Percentiles rank a stretch among this genome's conserved stretches.
Evolutionary conservation across 2,888 invertebrate genomes (phyloP).

Genomic region (Tipula lateralis): DNA sequence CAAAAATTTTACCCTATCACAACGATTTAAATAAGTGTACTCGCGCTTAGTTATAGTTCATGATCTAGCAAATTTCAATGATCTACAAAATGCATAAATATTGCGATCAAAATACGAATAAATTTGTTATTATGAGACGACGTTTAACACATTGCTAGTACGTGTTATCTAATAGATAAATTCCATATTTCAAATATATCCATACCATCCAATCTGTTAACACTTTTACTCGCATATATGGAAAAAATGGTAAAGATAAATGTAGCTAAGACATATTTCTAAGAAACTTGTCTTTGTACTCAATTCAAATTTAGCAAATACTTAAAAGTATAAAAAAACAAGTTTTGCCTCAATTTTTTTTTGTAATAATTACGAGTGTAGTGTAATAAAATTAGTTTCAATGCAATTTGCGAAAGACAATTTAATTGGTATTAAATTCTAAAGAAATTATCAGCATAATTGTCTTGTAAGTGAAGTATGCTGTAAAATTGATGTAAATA

Average conservation of each 20-base stretch:
- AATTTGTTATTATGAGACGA: not conserved
- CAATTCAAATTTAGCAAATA: not conserved
- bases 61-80: not conserved
- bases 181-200: not conserved
- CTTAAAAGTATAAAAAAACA: not conserved
- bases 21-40: not conserved
- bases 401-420: not conserved
- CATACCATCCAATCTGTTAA: not conserved
- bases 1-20: not conserved
- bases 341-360: not conserved
- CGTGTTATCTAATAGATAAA: not conserved
- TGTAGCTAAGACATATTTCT: not conserved
- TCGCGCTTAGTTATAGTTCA: not conserved
- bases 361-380: not conserved
- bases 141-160: not conserved
- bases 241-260: not conserved
- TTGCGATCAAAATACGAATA: not conserved
- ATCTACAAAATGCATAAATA: not conserved
- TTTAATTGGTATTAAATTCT: not conserved
- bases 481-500: not conserved
- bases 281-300: not conserved
- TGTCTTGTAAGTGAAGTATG: not conserved
- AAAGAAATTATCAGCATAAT: not conserved
- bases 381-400: not conserved
- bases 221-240: not conserved